Conservation (phyloP, 2,797 vertebrate genomes). For the Manis crassicaudata region DNA sequence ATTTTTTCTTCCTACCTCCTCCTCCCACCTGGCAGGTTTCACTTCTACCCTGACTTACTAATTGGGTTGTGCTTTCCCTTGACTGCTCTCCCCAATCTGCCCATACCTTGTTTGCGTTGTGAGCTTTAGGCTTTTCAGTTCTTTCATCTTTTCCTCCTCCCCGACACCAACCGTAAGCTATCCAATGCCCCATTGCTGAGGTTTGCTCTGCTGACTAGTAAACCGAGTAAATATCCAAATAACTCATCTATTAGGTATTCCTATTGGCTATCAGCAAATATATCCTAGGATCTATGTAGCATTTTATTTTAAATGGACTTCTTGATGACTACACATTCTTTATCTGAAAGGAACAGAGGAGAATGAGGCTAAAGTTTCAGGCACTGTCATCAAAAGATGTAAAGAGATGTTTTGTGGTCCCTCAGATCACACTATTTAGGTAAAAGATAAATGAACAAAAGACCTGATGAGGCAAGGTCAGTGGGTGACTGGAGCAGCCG, state of each 20-base stretch:
- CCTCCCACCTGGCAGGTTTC: background rate
- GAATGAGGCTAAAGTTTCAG: background rate
- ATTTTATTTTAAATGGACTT: constrained; percentile 18
- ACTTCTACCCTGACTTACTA: background rate
- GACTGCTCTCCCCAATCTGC: background rate
- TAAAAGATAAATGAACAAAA: background rate
- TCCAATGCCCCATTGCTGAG: background rate
- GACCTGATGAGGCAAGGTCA: background rate
- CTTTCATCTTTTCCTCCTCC: background rate
- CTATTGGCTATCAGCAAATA: background rate
- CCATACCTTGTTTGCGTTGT: background rate
- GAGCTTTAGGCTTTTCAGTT: background rate
- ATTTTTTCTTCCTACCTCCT: background rate
- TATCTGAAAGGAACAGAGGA: background rate
- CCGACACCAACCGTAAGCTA: background rate
- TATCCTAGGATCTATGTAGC: background rate
- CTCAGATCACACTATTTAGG: background rate
- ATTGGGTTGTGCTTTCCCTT: background rate
- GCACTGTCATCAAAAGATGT: background rate
- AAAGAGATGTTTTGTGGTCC: background rate
- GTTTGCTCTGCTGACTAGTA: background rate
- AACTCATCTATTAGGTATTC: background rate
- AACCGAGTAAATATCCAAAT: background rate
- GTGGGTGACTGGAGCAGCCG: background rate
- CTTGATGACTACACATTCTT: background rate